Evolutionary conservation across 1,140 invertebrate genomes (phyloP).

Genomic region (Drosophila bifasciata): DNA sequence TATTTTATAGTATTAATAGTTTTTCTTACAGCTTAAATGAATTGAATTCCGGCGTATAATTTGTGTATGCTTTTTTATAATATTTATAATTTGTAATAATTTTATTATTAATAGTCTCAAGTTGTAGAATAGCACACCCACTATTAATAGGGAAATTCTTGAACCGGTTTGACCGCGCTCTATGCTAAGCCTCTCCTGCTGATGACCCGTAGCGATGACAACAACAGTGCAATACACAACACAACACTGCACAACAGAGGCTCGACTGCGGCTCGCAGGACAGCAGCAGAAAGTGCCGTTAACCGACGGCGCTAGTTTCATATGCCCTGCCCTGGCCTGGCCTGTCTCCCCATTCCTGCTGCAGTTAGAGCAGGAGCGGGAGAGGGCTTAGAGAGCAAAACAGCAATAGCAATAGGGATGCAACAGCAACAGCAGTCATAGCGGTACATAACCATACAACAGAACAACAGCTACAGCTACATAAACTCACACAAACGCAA

Average conservation of each 20-base stretch:
- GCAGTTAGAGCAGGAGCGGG: conserved; percentile 42
- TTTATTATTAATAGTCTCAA: not conserved
- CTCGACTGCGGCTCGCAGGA: conserved; percentile 6
- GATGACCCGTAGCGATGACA: conserved; percentile 20
- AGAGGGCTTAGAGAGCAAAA: conserved; percentile 63
- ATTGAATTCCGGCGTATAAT: no score
- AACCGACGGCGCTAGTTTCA: conserved; percentile 53
- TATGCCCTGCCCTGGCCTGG: no score
- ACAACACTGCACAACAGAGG: conserved; percentile 46
- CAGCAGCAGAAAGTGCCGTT: conserved; percentile 53
- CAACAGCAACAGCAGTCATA: conserved; percentile 54
- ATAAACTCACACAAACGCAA: conserved; percentile 43
- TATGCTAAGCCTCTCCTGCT: not conserved
- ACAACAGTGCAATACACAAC: conserved; percentile 57
- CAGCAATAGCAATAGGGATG: conserved; percentile 56
- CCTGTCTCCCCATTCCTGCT: conserved; percentile 20
- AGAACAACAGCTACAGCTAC: conserved; percentile 55
- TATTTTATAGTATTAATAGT: not conserved
- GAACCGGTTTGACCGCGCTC: no score
- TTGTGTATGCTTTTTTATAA: no score
- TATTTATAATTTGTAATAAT: no score
- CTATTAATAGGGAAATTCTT: no score
- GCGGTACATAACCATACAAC: conserved; percentile 58
- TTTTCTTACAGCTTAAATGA: no score
- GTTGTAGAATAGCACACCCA: not conserved